phyloP scores from a whole-genome alignment of 2,888 invertebrate species.

The Norana najaformis region DNA sequence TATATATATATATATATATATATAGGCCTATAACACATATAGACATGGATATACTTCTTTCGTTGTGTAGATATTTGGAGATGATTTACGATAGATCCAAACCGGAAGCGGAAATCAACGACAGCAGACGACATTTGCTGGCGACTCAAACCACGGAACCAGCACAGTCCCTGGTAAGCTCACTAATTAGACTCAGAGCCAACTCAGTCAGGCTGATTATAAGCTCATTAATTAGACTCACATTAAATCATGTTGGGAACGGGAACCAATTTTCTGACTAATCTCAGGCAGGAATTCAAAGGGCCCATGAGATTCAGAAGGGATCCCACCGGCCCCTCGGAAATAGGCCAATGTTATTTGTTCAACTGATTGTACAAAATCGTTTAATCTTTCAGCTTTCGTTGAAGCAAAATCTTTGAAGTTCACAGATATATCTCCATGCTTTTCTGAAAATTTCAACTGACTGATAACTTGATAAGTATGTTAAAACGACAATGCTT shows the following conservation, averaged over 20 bases:
- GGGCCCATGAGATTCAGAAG: too few relatives aligned
- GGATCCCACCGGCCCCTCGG: too few relatives aligned
- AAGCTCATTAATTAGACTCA: not conserved
- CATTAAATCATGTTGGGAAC: not conserved
- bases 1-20: too few relatives aligned
- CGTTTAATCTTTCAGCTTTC: too few relatives aligned
- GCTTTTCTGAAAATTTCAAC: too few relatives aligned
- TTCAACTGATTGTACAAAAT: too few relatives aligned
- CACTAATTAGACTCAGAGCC: not conserved
- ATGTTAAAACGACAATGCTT: too few relatives aligned
- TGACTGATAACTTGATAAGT: too few relatives aligned
- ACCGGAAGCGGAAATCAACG: constrained; percentile 77
- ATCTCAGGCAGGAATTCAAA: not conserved
- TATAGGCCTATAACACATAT: too few relatives aligned
- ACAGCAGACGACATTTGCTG: not conserved
- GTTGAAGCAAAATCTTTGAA: too few relatives aligned
- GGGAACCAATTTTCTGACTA: not conserved
- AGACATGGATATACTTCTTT: not conserved
- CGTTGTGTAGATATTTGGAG: constrained; percentile 56
- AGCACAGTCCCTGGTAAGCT: not conserved
- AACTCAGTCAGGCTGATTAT: not conserved
- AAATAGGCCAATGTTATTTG: too few relatives aligned
- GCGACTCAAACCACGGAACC: not conserved
- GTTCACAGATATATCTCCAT: too few relatives aligned
- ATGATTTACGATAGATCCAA: constrained; percentile 84